Percentiles rank a stretch among this genome's conserved stretches.
These are phyloP conservation scores for Erythrocebus patas DNA, from an alignment of 2,113 vertebrate species.

Conservation along the genomic window DNA sequence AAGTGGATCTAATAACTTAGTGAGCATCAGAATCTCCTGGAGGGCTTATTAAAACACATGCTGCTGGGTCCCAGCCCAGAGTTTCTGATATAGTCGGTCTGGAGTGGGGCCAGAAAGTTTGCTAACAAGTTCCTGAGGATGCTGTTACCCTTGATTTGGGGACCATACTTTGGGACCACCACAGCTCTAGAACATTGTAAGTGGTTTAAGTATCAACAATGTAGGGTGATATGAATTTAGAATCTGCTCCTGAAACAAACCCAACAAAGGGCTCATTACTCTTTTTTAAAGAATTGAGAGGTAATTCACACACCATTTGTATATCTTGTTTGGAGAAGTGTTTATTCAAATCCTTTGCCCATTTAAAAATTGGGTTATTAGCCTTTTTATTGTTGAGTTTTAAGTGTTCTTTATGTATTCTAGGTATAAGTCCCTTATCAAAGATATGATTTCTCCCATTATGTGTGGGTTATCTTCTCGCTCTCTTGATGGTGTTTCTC, in stretches of 20 bases:
- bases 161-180: not conserved
- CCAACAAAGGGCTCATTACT: not conserved
- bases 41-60: not conserved
- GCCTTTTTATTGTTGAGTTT: not conserved
- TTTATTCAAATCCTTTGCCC: not conserved
- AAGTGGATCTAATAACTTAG: not conserved
- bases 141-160: not conserved
- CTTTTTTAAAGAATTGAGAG: not conserved
- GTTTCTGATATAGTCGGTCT: not conserved
- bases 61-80: not conserved
- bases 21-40: not conserved
- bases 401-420: not conserved
- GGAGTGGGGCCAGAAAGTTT: not conserved
- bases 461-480: not conserved
- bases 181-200: not conserved
- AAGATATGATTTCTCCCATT: not conserved
- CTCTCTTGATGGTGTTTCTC: not conserved
- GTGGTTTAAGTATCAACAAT: not conserved
- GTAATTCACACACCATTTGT: not conserved
- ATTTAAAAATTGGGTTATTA: not conserved
- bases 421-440: not conserved
- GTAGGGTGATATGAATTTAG: not conserved
- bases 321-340: constrained; percentile 8
- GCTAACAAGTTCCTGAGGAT: not conserved
- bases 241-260: constrained; percentile 11